These are phyloP conservation scores for Dicrostonyx torquatus DNA, from an alignment of 2,797 vertebrate genomes.

Conservation along the genomic window DNA sequence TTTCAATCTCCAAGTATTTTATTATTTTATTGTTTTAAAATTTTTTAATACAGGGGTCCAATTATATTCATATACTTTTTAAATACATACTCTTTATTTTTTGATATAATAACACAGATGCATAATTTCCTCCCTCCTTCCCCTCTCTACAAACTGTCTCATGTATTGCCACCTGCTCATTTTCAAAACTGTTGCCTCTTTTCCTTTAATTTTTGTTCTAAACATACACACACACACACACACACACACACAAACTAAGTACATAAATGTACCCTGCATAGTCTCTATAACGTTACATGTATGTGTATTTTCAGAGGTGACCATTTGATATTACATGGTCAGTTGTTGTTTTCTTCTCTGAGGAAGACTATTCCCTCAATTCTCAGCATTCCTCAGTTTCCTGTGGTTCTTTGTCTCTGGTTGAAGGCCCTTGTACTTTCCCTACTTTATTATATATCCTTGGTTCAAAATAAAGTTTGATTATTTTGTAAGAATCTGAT, in stretches of 20 bases:
- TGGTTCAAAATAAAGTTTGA: neutral
- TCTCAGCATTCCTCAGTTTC: neutral
- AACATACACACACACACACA: neutral
- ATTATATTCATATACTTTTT: neutral
- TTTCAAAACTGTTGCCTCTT: neutral
- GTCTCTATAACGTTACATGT: neutral
- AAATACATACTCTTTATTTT: neutral
- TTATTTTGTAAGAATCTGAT: neutral
- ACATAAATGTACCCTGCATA: neutral
- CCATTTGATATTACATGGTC: neutral
- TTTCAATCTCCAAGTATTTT: neutral
- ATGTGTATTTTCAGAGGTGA: neutral
- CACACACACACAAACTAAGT: neutral
- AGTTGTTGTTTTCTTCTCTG: neutral
- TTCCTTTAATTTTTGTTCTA: neutral
- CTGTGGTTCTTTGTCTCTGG: neutral
- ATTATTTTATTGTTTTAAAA: neutral
- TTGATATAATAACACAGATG: neutral
- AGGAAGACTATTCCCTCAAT: neutral
- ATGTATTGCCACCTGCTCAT: neutral
- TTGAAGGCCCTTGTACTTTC: neutral
- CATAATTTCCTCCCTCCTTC: neutral
- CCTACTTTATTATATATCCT: neutral
- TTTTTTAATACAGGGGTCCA: neutral
- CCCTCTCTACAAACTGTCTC: neutral